Conservation (phyloP, 2,113 vertebrate genomes). For the Circaetus gallicus region DNA sequence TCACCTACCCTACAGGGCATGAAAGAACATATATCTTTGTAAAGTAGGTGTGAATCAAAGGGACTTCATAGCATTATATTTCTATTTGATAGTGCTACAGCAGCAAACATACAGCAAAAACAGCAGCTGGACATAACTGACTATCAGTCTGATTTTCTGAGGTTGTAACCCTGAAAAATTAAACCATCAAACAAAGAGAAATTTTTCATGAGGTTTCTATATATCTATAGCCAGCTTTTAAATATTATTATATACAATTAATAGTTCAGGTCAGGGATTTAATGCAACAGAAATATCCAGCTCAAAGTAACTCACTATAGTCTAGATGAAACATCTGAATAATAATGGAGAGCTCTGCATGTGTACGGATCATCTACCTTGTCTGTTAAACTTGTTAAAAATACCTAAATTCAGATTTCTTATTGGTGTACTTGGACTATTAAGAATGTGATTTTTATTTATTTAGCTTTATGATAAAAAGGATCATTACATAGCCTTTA, state of each 20-base stretch:
- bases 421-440: not conserved
- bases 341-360: not conserved
- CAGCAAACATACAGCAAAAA: not conserved
- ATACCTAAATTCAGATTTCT: not conserved
- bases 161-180: not conserved
- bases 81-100: not conserved
- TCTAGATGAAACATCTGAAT: not conserved
- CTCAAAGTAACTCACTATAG: not conserved
- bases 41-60: not conserved
- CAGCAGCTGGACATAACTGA: not conserved
- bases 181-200: not conserved
- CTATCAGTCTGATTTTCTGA: not conserved
- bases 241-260: not conserved
- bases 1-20: not conserved
- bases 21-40: not conserved
- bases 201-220: not conserved
- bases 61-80: not conserved
- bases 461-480: not conserved
- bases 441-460: not conserved
- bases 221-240: not conserved
- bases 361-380: rapidly evolving
- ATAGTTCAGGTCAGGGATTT: not conserved
- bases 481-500: not conserved
- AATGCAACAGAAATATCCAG: not conserved
- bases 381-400: not conserved